phyloP scores from a whole-genome alignment of 2,797 vertebrate genomes.

The Gymnothorax javanicus region DNA sequence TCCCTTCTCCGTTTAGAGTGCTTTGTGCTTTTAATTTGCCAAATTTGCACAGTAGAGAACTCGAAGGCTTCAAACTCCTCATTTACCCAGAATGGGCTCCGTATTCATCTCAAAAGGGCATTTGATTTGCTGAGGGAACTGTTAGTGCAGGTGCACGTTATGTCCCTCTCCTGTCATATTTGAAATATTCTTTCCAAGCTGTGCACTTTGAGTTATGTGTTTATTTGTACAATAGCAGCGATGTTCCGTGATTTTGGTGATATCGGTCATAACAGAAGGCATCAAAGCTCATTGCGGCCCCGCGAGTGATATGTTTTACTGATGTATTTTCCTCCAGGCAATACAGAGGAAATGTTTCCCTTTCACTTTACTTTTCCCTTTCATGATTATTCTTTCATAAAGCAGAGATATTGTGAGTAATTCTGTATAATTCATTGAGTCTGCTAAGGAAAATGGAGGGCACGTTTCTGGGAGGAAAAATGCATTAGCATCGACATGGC shows the following conservation, averaged over 20 bases:
- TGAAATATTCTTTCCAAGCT: constrained; percentile 15
- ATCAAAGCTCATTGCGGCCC: neutral
- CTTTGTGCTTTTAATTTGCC: constrained; percentile 5
- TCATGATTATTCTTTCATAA: neutral
- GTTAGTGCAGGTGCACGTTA: neutral
- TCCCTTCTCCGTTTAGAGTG: neutral
- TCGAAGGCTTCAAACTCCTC: neutral
- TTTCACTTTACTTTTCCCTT: neutral
- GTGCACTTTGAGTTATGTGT: neutral
- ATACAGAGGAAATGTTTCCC: neutral
- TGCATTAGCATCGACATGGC: neutral
- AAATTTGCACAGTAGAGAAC: neutral
- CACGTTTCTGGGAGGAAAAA: neutral
- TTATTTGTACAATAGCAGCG: neutral
- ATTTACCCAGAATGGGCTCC: neutral
- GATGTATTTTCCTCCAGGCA: neutral
- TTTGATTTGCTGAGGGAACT: constrained; percentile 13
- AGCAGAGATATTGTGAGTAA: neutral
- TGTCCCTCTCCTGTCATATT: neutral
- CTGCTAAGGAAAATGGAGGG: neutral
- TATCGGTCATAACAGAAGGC: neutral
- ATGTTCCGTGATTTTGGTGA: neutral
- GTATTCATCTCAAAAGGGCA: neutral
- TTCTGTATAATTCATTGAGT: neutral
- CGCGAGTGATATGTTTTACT: no score